Percentiles rank a stretch among this genome's conserved stretches.
phyloP scores from a whole-genome alignment of 2,888 invertebrate genomes.

The Ditylenchus weischeri region DNA sequence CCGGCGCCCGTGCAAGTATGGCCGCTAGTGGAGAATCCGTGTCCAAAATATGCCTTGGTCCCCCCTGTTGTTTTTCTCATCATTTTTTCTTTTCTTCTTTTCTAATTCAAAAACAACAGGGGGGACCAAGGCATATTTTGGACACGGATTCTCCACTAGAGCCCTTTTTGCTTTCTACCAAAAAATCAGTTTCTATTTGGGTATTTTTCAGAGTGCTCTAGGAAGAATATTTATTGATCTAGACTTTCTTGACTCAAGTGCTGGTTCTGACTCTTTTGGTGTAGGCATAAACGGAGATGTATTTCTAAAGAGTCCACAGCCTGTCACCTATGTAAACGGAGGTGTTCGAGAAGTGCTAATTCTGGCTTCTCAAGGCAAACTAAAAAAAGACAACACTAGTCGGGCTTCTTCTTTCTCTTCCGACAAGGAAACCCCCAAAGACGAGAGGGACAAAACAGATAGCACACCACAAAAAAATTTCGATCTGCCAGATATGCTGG shows the following conservation, averaged over 20 bases:
- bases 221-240: constrained; percentile 29
- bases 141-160: no score
- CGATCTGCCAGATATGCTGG: not conserved
- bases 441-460: not conserved
- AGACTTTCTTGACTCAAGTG: constrained; percentile 38
- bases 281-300: constrained; percentile 25
- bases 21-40: no score
- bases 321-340: not conserved
- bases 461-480: not conserved
- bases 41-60: no score
- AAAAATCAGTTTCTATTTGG: not conserved
- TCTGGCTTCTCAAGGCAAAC: not conserved
- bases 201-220: constrained; percentile 14
- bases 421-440: not conserved
- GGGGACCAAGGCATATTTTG: no score
- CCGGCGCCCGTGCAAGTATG: no score
- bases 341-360: constrained; percentile 9
- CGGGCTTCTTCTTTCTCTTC: not conserved
- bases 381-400: no score
- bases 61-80: no score
- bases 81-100: no score
- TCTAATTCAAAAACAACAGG: no score
- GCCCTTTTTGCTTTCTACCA: not conserved
- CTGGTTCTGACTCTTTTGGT: constrained; percentile 32
- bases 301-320: constrained; percentile 21